Conservation (phyloP, 2,113 vertebrate genomes). For the Ploceus nigricollis region DNA sequence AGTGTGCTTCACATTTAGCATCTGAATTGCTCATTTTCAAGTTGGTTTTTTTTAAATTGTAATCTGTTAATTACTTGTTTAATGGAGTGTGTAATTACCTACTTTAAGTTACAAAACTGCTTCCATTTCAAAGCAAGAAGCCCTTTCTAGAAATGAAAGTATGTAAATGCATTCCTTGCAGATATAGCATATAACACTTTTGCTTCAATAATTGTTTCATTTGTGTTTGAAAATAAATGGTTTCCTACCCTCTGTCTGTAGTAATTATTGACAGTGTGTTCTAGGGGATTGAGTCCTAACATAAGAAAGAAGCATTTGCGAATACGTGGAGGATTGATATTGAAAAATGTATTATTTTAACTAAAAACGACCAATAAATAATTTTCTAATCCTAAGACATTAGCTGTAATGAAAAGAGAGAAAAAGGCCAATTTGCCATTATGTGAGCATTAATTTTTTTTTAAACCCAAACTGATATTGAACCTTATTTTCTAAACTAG, state of each 20-base stretch:
- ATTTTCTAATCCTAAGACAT: background rate
- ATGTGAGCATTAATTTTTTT: background rate
- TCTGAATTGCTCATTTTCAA: slow-evolving; percentile 78
- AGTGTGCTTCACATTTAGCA: slow-evolving; percentile 68
- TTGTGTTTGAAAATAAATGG: slow-evolving; percentile 51
- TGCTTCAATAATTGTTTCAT: slow-evolving; percentile 63
- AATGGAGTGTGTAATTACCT: slow-evolving; percentile 86
- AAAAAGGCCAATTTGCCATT: background rate
- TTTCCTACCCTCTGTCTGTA: background rate
- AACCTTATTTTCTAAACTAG: background rate
- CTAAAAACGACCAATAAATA: background rate
- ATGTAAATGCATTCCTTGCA: slow-evolving; percentile 70
- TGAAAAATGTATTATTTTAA: background rate
- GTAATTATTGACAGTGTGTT: background rate
- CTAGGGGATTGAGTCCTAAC: background rate
- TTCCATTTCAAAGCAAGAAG: slow-evolving; percentile 79
- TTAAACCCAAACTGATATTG: background rate
- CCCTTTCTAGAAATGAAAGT: slow-evolving; percentile 72
- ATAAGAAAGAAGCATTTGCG: background rate
- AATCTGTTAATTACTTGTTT: slow-evolving; percentile 86
- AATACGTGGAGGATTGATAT: background rate
- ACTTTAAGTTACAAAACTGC: slow-evolving; percentile 79
- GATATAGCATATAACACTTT: slow-evolving; percentile 65
- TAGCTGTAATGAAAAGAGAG: background rate
- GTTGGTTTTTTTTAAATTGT: slow-evolving; percentile 66